These are phyloP conservation scores for Plestiodon gilberti DNA, from an alignment of 2,113 vertebrate genomes.

Conservation along the genomic window DNA sequence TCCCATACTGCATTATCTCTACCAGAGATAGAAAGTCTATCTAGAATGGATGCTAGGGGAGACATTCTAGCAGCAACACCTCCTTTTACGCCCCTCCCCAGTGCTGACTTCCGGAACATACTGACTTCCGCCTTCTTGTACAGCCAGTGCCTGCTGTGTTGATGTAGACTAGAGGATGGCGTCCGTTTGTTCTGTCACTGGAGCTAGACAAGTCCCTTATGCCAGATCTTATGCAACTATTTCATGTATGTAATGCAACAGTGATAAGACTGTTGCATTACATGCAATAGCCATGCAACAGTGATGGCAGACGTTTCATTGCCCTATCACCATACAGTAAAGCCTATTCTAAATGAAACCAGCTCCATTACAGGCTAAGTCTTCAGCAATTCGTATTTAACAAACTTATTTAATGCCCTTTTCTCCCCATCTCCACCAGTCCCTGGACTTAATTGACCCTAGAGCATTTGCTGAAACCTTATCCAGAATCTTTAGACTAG, in stretches of 20 bases:
- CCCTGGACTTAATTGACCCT: background rate
- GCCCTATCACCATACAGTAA: background rate
- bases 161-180: background rate
- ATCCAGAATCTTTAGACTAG: background rate
- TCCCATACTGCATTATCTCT: background rate
- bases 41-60: background rate
- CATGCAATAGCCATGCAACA: no score
- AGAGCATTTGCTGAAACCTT: background rate
- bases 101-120: background rate
- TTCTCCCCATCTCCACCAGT: background rate
- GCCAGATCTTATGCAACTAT: background rate
- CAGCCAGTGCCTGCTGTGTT: background rate
- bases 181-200: background rate
- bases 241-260: no score
- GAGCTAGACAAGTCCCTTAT: background rate
- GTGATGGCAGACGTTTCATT: no score
- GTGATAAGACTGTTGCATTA: no score
- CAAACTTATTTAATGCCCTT: background rate
- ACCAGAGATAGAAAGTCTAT: background rate
- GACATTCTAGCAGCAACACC: background rate
- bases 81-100: background rate
- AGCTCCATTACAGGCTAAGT: background rate
- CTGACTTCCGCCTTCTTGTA: background rate
- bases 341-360: background rate
- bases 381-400: slow-evolving; percentile 1